phyloP scores from a whole-genome alignment of 2,888 invertebrate species.

The Acanthosepion lycidas region DNA sequence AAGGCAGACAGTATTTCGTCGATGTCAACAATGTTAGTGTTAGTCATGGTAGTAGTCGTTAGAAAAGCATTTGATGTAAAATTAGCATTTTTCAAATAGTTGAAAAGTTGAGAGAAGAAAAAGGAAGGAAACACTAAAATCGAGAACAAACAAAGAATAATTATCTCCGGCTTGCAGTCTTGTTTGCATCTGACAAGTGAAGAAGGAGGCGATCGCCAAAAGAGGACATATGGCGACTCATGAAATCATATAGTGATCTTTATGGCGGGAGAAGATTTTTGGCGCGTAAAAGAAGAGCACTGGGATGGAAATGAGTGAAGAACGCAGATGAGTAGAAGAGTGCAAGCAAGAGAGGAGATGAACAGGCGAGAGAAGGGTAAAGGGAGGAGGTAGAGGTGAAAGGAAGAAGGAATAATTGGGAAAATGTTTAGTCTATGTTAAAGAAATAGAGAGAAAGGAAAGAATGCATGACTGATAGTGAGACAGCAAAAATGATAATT shows the following conservation, averaged over 20 bases:
- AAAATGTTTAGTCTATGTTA: background rate
- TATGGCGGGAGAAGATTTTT: background rate
- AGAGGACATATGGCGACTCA: slow-evolving; percentile 33
- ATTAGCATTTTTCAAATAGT: background rate
- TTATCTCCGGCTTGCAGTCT: background rate
- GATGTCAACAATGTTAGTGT: background rate
- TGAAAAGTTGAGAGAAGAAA: background rate
- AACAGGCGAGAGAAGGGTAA: background rate
- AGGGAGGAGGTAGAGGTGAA: background rate
- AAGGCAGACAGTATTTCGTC: background rate
- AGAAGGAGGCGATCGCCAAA: background rate
- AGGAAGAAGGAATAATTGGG: background rate
- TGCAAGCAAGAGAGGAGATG: background rate
- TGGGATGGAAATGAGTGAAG: background rate
- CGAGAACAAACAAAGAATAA: background rate
- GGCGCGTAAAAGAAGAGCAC: background rate
- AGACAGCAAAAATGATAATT: background rate
- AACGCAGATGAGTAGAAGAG: background rate
- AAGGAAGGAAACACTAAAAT: background rate
- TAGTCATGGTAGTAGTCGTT: background rate
- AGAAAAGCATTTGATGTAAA: background rate
- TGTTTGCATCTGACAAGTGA: slow-evolving; percentile 13
- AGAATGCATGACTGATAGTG: background rate
- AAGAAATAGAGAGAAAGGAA: background rate
- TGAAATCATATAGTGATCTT: slow-evolving; percentile 14